Evolutionary conservation across 2,888 invertebrate species (phyloP), one percentile per base, ranked within the genome.

Genomic region (Tachystola acroxantha): DNA sequence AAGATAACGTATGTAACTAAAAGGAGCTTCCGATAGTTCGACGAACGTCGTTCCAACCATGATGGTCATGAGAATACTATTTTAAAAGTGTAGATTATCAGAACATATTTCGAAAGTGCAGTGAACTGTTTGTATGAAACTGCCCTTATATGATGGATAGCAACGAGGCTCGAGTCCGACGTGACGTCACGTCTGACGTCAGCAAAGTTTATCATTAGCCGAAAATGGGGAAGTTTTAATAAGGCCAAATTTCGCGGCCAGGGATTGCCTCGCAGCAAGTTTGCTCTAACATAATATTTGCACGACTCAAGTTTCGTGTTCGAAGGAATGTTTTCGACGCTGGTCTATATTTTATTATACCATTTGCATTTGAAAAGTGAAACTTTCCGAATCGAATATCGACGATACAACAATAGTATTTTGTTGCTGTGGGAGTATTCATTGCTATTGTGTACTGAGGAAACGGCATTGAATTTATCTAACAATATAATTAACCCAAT

Each of bases 181-280:
- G n/a, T n/a, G n/a, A n/a, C n/a, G n/a, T n/a, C n/a, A n/a, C n/a
- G n/a, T n/a, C n/a, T n/a, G 20, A 26, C 36, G 27, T 38, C 38
- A 28, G 10, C 12, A 16, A 31, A 39, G 31, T 27, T 39, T 34
- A 27, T 34, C 34, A 34, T 39, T 26, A 39, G 11, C 26, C 13
- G 16, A 3, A 29, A 29, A 31, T 39, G 34, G 31, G 7, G 19
- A 39, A 39, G 38, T 39, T 34, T 34, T 31, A 39, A 34, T 32
- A 34, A 31, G 32, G 22, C 10, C 28, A 9, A 6, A 27, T 32
- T 37, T 27, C 9, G 16, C 13, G 22, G 22, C 12, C 9, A n/a
- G n/a, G n/a, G n/a, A n/a, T n/a, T 20, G 3, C 20, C n/a, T n/a
- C 6, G 19, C 6, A 20, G 20, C 10, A 26, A 26, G 26, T 26